phyloP scores from a whole-genome alignment of 2,888 invertebrate species.

The Macrostomum cliftonense region DNA sequence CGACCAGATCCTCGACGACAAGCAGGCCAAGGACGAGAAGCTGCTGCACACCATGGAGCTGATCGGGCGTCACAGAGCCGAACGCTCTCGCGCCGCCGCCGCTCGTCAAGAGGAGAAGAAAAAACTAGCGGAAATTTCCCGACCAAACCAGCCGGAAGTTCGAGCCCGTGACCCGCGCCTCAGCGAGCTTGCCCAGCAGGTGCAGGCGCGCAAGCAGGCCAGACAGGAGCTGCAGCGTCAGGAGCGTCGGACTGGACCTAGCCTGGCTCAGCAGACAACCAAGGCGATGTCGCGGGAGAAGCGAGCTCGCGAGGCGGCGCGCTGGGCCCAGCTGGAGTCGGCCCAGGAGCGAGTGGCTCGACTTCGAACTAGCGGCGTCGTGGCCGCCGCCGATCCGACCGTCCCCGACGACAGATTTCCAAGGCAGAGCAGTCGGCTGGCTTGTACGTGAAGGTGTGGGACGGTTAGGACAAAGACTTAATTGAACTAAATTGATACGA shows the following conservation, averaged over 20 bases:
- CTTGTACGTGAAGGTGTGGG: conserved; percentile 54
- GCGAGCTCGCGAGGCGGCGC: conserved; percentile 24
- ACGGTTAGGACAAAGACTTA: no score
- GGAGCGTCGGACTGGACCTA: neutral
- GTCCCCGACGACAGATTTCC: conserved; percentile 30
- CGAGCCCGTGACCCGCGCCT: neutral
- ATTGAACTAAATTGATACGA: no score
- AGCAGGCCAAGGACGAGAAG: conserved; percentile 32
- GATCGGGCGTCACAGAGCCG: conserved; percentile 30
- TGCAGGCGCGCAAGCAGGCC: neutral
- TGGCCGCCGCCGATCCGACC: conserved; percentile 14
- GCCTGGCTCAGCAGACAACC: neutral
- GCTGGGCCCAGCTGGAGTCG: conserved; percentile 28
- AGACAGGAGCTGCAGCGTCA: neutral
- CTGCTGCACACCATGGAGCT: conserved; percentile 29
- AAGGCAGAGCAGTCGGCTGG: conserved; percentile 60
- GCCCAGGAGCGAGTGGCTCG: conserved; percentile 23
- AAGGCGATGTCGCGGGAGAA: conserved; percentile 8
- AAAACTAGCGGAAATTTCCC: neutral
- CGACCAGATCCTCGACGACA: conserved; percentile 29
- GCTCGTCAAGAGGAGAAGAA: conserved; percentile 18
- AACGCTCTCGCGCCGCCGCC: conserved; percentile 27
- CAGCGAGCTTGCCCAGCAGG: neutral
- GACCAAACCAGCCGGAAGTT: neutral
- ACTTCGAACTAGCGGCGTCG: conserved; percentile 16